Percentiles rank a stretch among this genome's conserved stretches.
Conservation (phyloP, 2,888 invertebrate genomes). For the Papilio protenor region DNA sequence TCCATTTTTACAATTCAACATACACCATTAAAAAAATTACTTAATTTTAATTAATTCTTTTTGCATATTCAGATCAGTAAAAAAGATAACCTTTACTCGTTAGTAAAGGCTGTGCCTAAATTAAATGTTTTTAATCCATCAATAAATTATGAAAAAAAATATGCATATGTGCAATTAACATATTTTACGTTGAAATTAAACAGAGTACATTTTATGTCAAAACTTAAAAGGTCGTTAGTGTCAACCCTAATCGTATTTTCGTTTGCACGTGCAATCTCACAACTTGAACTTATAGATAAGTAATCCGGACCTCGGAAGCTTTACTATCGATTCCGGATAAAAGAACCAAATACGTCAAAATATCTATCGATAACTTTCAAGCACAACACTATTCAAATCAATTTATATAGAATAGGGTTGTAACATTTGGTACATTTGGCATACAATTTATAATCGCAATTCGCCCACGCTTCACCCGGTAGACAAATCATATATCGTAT, state of each 20-base stretch:
- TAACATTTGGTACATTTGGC: too few relatives aligned
- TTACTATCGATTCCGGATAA: slow-evolving; percentile 32
- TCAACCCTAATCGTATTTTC: not conserved
- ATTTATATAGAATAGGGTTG: slow-evolving; percentile 5
- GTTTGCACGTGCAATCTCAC: not conserved
- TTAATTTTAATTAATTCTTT: not conserved
- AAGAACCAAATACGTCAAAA: slow-evolving; percentile 29
- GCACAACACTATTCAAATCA: not conserved
- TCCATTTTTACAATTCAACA: too few relatives aligned
- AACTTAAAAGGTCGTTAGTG: not conserved
- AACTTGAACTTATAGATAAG: not conserved
- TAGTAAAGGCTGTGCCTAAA: too few relatives aligned
- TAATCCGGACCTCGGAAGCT: not conserved
- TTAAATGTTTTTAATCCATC: too few relatives aligned
- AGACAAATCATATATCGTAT: too few relatives aligned
- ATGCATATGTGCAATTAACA: too few relatives aligned
- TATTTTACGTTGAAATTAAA: too few relatives aligned
- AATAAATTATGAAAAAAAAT: too few relatives aligned
- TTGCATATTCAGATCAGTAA: not conserved
- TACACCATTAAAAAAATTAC: not conserved
- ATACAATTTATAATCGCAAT: too few relatives aligned
- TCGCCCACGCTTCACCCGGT: too few relatives aligned
- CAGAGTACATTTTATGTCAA: too few relatives aligned
- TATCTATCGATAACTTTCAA: slow-evolving; percentile 4
- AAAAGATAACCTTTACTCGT: not conserved